These are phyloP conservation scores for Leptothorax acervorum DNA, from an alignment of 2,888 invertebrate genomes.

Conservation along the genomic window DNA sequence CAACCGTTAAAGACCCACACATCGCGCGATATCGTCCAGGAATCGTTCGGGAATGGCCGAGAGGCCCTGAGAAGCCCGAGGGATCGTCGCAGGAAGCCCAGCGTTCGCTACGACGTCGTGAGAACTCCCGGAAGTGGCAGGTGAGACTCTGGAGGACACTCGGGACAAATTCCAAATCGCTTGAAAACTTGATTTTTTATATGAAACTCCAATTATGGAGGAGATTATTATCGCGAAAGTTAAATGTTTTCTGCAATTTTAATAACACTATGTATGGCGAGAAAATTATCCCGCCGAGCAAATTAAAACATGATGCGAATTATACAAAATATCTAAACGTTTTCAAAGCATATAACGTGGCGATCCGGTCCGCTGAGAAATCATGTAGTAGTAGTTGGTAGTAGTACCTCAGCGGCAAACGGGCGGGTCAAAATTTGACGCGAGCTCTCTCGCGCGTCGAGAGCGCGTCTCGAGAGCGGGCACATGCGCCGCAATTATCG, in stretches of 20 bases:
- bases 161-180: not conserved
- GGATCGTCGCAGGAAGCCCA: constrained; percentile 78
- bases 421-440: constrained; percentile 14
- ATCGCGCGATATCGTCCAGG: constrained; percentile 60
- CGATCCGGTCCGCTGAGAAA: not conserved
- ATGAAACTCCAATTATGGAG: not conserved
- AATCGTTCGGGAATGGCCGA: constrained; percentile 64
- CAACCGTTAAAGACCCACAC: constrained; percentile 73
- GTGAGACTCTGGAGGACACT: constrained; percentile 50
- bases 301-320: not conserved
- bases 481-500: constrained; percentile 25
- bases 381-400: not conserved
- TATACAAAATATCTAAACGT: not conserved
- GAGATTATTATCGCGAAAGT: not conserved
- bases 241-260: not conserved
- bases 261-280: not conserved
- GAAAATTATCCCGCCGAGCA: not conserved
- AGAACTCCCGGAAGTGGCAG: constrained; percentile 75
- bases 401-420: not conserved
- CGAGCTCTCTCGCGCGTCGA: not conserved
- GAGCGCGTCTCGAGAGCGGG: not conserved
- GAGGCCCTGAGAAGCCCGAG: constrained; percentile 73
- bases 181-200: not conserved
- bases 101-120: constrained; percentile 80
- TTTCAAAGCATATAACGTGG: not conserved